phyloP scores from a whole-genome alignment of 2,797 vertebrate species.

The Anguilla anguilla region DNA sequence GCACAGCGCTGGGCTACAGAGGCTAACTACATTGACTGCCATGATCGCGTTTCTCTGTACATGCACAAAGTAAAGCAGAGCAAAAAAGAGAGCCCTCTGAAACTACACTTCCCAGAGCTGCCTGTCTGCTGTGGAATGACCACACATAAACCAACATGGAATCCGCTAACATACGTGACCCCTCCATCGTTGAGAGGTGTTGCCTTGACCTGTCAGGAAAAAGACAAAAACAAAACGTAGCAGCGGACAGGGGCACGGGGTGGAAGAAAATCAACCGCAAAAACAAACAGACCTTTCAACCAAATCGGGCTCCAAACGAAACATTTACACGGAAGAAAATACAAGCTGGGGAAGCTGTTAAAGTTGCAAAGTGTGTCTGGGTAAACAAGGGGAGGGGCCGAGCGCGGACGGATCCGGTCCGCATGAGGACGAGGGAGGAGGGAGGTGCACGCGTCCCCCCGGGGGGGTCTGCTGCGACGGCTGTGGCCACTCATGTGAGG shows the following conservation, averaged over 20 bases:
- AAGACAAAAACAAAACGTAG: conserved; percentile 32
- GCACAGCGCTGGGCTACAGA: background rate
- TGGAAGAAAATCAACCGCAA: conserved; percentile 40
- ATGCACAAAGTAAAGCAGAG: background rate
- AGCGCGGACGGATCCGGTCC: conserved; percentile 5
- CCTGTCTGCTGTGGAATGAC: conserved; percentile 19
- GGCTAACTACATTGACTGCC: background rate
- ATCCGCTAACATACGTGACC: conserved; percentile 43
- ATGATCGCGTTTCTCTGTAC: background rate
- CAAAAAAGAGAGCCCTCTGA: background rate
- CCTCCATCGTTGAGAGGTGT: conserved; percentile 38
- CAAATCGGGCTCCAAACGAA: conserved; percentile 45
- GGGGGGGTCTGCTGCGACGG: conserved; percentile 26
- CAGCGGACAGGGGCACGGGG: conserved; percentile 21
- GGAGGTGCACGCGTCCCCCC: background rate
- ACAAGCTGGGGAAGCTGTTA: conserved; percentile 6
- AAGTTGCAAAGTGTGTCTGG: conserved; percentile 28
- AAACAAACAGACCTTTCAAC: conserved; percentile 54
- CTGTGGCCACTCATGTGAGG: conserved; percentile 46
- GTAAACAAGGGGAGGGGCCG: background rate
- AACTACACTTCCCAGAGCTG: conserved; percentile 1
- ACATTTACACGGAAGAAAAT: conserved; percentile 40
- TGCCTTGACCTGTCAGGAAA: conserved; percentile 33
- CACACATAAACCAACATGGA: conserved; percentile 45
- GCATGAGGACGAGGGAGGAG: background rate